Evolutionary conservation across 2,888 invertebrate genomes (phyloP), one percentile per base, ranked within the genome.

Genomic region (Plusia festucae): DNA sequence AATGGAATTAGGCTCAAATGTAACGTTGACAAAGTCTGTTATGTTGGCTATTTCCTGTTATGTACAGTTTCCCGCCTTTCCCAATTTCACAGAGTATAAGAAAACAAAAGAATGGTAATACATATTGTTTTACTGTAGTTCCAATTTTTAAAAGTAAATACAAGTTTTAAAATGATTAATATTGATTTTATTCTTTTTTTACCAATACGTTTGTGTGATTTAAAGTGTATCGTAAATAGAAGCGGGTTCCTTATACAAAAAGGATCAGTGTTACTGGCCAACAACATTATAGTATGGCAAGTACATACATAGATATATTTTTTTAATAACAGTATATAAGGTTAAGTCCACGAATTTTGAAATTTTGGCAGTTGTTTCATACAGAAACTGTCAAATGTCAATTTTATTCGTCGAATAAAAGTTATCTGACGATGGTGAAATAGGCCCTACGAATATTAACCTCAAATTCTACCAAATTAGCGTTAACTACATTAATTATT

Each of bases 1-100:
- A 63, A 70, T 66, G 27, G 58, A 70, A 70, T 69, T 72, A 65
- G 30, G 34, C 53, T 44, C 8, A 27, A 73, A 53, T 22, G 60
- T 64, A 18, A 24, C 6, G 53, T 49, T 11, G 18, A 49, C 18
- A 18, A 49, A 49, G 20, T 20, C 11, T 11, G 46, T 20, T 18
- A 49, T 49, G 46, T 49, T 49, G 46, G 46, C 46, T 11, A 20
- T 46, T 46, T 40, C 40, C 40, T 40, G n/a, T 40, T 40, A 40
- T n/a, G 40, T 40, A 2, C 40, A 40, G n/a, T 15, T 40, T n/a
- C 40, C 40, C 40, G n/a, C 40, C 0, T n/a, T 40, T 1, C 40
- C 40, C 40, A 40, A 40, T 40, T 40, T n/a, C 40, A 40, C 5
- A 40, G 40, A 40, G 40, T n/a, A 40, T n/a, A n/a, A 34, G 34